These are phyloP conservation scores for Cantharis rustica DNA, from an alignment of 2,888 invertebrate genomes.

Conservation along the genomic window DNA sequence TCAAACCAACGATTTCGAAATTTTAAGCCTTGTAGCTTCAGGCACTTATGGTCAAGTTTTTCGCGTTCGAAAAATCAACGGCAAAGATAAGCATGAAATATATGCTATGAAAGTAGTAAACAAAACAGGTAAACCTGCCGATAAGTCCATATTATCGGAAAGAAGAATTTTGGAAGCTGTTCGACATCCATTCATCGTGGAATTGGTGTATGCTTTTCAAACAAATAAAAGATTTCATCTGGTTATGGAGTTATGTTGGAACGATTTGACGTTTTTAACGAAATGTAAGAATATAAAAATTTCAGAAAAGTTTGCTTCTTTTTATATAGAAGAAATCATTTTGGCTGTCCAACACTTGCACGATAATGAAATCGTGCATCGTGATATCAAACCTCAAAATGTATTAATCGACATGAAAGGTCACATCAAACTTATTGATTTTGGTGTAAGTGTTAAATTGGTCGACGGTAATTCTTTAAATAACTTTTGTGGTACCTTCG, in stretches of 20 bases:
- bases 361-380: not conserved
- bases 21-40: not conserved
- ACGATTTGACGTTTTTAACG: not conserved
- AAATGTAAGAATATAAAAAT: not conserved
- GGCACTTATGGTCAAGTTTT: not conserved
- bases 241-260: not conserved
- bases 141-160: not conserved
- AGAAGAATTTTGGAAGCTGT: not conserved
- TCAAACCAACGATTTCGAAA: not conserved
- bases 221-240: not conserved
- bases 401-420: not conserved
- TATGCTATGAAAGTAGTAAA: not conserved
- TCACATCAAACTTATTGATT: not conserved
- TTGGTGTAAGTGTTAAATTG: not conserved
- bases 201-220: not conserved
- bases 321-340: not conserved
- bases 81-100: not conserved
- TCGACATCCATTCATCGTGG: not conserved
- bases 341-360: not conserved
- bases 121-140: not conserved
- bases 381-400: not conserved
- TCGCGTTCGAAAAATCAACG: not conserved
- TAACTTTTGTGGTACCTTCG: not conserved
- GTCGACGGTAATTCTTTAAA: not conserved
- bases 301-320: not conserved